Conservation (phyloP, 1,140 invertebrate genomes). For the Apocrypta bakeri region DNA sequence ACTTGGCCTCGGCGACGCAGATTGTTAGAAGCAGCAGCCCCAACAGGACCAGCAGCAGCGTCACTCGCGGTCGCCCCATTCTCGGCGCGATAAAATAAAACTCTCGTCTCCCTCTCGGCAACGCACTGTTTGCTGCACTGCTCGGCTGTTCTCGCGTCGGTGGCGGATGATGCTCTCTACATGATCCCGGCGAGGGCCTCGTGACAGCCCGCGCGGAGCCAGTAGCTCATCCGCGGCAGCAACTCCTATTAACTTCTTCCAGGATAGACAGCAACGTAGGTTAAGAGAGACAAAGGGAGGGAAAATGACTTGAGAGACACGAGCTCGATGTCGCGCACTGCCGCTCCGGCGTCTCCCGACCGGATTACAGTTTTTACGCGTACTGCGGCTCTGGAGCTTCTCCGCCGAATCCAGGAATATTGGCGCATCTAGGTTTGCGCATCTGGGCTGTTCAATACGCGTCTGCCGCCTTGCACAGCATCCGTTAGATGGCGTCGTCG, state of each 20-base stretch:
- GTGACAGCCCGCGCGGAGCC: neutral
- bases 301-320: neutral
- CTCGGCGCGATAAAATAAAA: neutral
- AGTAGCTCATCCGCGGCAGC: constrained; percentile 11
- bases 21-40: constrained; percentile 58
- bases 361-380: constrained; percentile 70
- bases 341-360: constrained; percentile 50
- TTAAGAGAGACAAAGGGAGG: neutral
- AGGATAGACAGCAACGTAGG: too few species aligned
- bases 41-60: constrained; percentile 56
- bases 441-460: constrained; percentile 74
- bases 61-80: constrained; percentile 64
- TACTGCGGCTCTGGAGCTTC: constrained; percentile 71
- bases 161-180: constrained; percentile 15
- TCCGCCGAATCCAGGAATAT: constrained; percentile 66
- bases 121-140: neutral
- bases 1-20: constrained; percentile 62
- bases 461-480: constrained; percentile 61
- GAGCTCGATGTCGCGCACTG: constrained; percentile 13
- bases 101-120: neutral
- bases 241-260: too few species aligned
- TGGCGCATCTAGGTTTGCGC: constrained; percentile 73
- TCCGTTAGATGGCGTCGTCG: constrained; percentile 59
- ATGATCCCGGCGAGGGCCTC: constrained; percentile 19
- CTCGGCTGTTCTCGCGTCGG: neutral